Evolutionary conservation across 2,113 vertebrate species (phyloP), one percentile per base, ranked within the genome.

Genomic region (Nematolebias whitei): DNA sequence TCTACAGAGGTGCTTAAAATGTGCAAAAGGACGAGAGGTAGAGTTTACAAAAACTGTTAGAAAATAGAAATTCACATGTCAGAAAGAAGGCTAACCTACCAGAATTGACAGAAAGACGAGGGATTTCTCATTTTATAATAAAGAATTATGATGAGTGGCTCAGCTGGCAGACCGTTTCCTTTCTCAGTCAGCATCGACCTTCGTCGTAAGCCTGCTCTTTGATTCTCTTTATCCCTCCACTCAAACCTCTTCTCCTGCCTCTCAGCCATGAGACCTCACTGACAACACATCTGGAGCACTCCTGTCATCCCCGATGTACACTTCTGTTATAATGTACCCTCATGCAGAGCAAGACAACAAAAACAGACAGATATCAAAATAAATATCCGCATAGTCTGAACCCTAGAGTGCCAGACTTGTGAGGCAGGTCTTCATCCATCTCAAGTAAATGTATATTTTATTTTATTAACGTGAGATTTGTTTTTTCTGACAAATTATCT

Each of bases 191-290:
- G 40, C 61, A 32, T 73, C 47, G 51, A 50, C 26, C 49, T 61
- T 50, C 56, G 64, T 52, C 53, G 44, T 54, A 74, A 71, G n/a
- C 29, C 9, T 14, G 39, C 41, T 67, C 56, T 51, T 75, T 63
- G 74, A 58, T 78, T 54, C 24, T 19, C 48, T 55, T 20, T 20
- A 57, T 63, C 69, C 43, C 45, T 74, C 44, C 47, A 50, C 65
- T 59, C 58, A 50, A 59, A 82, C 72, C 68, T 71, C 54, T 52
- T 53, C 64, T 68, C 60, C 65, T 63, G 50, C 57, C 39, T 62
- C 44, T 66, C 45, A 57, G 23, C 45, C 45, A 16, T 23, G 5
- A 75, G 38, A 40, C 48, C 18, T 73, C 52, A 23, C 51, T 19
- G 26, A 66, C 63, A 19, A 29, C 56, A 41, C 47, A 53, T 49